A percentile compares a stretch with the other conserved stretches of the same genome.
Evolutionary conservation across 2,113 vertebrate species (phyloP).

Genomic region (Pipa parva): DNA sequence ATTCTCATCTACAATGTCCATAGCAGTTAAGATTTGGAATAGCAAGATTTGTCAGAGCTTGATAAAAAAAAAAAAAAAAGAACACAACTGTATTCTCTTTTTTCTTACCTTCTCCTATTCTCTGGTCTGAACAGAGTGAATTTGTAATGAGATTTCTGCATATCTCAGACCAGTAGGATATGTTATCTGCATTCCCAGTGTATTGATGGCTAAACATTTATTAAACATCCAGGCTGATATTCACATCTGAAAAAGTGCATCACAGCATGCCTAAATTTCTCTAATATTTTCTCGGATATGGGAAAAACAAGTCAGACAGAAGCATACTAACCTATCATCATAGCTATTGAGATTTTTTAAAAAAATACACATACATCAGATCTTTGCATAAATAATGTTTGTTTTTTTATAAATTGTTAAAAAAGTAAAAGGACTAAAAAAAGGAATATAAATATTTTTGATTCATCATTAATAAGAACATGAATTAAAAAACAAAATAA

Average conservation of each 20-base stretch:
- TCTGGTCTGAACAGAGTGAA: constrained; percentile 45
- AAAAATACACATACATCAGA: too few species aligned
- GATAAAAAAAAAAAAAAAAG: constrained; percentile 44
- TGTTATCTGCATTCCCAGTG: constrained; percentile 15
- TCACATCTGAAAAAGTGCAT: not conserved
- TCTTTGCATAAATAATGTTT: too few species aligned
- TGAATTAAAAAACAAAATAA: not conserved
- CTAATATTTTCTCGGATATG: not conserved
- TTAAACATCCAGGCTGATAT: constrained; percentile 1
- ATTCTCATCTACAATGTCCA: constrained; percentile 49
- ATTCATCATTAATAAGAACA: not conserved
- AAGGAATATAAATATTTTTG: too few species aligned
- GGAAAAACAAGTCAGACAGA: too few species aligned
- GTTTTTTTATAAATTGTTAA: too few species aligned
- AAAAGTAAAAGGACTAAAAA: too few species aligned
- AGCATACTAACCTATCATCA: too few species aligned
- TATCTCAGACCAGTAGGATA: constrained; percentile 52
- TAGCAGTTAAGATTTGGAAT: constrained; percentile 47
- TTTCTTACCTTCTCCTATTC: constrained; percentile 26
- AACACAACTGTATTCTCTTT: constrained; percentile 22
- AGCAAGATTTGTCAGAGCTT: constrained; percentile 46
- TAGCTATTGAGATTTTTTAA: too few species aligned
- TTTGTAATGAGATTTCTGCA: constrained; percentile 59
- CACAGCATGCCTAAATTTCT: not conserved
- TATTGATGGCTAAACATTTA: not conserved